Evolutionary conservation across 2,888 invertebrate genomes (phyloP), one percentile per base, ranked within the genome.

Genomic region (Slavum lentiscoides): DNA sequence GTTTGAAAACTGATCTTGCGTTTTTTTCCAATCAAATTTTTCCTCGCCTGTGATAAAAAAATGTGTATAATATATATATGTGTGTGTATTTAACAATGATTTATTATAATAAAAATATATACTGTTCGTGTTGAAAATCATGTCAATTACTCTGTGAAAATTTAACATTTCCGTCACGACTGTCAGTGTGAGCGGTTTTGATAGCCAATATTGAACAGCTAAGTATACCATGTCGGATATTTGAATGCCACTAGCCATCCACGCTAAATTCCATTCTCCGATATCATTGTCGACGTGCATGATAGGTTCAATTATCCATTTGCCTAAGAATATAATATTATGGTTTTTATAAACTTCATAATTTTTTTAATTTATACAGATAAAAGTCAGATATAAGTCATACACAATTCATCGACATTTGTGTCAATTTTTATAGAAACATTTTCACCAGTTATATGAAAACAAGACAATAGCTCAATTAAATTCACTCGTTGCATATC

Each of bases 161-260:
- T 91, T 90, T 82, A 91, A 89, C 87, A 94, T 91, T 84, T 93
- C 90, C 30, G 77, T 87, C 84, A 88, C 88, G 61, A 90, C 86
- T 86, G 84, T 89, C 85, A 85, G 88, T 84, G 85, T 88, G 85
- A 84, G 83, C 83, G 85, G 85, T 85, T 87, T 85, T 85, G 91
- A 90, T 84, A 93, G 89, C 90, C 94, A 91, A 85, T 91, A 93
- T 84, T 89, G 87, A 74, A 94, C 88, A n/a, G 92, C 87, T 82
- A 94, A 87, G 84, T 90, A 90, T 83, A 95, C 89, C 49, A 95
- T 88, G 85, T 92, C 91, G 84, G 90, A 89, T 61, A 92, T 89
- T 83, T 89, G 85, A 86, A 92, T 87, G 86, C 88, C 84, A 86
- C 89, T 87, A 85, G 88, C 83, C 58, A 81, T 53, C 64, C 83